Base-by-base conservation (phyloP, 2,113 vertebrate species). In the Amia ocellicauda region DNA sequence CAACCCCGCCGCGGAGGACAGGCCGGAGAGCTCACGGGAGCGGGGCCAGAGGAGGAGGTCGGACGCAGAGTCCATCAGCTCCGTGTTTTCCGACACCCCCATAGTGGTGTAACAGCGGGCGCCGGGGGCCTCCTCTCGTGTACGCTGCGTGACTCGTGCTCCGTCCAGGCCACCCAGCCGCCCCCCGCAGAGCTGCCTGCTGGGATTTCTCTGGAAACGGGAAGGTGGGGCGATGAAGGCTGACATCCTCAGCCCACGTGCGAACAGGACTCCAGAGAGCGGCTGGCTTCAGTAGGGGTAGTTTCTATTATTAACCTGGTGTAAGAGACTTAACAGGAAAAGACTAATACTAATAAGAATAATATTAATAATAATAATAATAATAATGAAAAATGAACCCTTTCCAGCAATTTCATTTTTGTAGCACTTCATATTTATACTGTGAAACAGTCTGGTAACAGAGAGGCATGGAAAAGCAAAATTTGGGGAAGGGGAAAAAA, bases 31-130 rank as follows among this genome's bases (percentile, higher is more conserved):
- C 51, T 77, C 65, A 26, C 76, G 78, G 7, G 69, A 45, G 79
- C 95, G 91, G 73, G 86, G 68, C 1, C 92, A 87, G 74, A 87
- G 97, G 78, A 95, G 93, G 86, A 91, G 93, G 88, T 99, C 97
- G 1, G 93, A 97, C 56, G 91, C 93, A 0, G 96, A 96, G 66
- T 99, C 97, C 1, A 93, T 97, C 78, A 96, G 96, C 77, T 98
- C 97, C 0, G 94, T 98, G 73, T 98, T 98, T 84, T 98, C 96
- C 0, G 94, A 98, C 86, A 97, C 95, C 1, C 96, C 97, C 69
- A 98, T 99, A 72, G 94, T 99, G 83, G 94, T 97, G 80, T 98
- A 88, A 90, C 66, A 27, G 11, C 0, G n/a, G 60, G 68, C 14
- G 51, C 58, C 1, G 47, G 29, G 19, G 43, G 28, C 29, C 27